Evolutionary conservation across 2,113 vertebrate genomes (phyloP), one percentile per base, ranked within the genome.

Genomic region (Lasiurus cinereus): DNA sequence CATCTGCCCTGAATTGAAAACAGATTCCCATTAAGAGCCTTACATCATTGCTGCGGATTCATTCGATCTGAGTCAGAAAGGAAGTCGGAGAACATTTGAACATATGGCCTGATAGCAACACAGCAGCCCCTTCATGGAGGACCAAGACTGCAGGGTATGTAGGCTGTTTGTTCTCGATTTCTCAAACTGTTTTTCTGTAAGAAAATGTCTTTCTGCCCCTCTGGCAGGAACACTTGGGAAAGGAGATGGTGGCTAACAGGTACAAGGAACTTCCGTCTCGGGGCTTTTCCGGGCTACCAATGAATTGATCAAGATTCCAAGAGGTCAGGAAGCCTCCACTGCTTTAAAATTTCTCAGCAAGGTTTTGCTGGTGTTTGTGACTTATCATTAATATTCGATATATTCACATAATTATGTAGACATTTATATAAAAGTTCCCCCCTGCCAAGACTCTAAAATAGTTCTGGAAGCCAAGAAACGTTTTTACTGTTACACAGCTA

Each of bases 1-100:
- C 96, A 97, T 98, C 96, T 98, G 98, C 97, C 96, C 91, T 90
- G 97, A 98, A 98, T 97, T 97, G 97, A 96, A 98, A 98, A 97
- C 98, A 98, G 97, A 97, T 97, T 97, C 46, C 10, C 82, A 91
- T 96, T 96, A 89, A 97, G 88, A 97, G 89, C 89, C 97, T 98
- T 93, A 96, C 97, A 97, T 98, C 97, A 98, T 94, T 92, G 94
- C 96, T 88, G 92, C 27, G 80, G 96, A 98, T 95, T 94, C 0
- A 0, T 91, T 94, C 73, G 77, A 96, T 97, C 92, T 96, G 56
- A 98, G 95, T 96, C 97, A 97, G 83, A 94, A 92, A 96, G 97
- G 96, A 98, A 98, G 96, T 96, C 50, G 19, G 82, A 95, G 94
- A 94, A 87, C 59, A 33, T 96, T 93, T 87, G 91, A 92, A 97